Evolutionary conservation across 1,140 invertebrate species (phyloP).

Genomic region (Drosophila rhopaloa): DNA sequence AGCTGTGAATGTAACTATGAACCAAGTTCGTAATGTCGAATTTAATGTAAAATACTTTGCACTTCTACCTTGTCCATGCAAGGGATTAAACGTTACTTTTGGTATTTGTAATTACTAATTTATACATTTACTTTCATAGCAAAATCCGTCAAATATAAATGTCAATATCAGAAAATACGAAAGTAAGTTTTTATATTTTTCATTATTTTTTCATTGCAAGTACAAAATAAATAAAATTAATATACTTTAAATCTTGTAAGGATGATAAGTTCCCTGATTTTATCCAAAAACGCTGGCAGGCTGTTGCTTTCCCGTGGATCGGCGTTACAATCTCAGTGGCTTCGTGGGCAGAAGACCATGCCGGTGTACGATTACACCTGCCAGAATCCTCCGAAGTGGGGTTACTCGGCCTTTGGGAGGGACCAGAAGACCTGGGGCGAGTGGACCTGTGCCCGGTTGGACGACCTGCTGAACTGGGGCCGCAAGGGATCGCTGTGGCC

Average conservation of each 20-base stretch:
- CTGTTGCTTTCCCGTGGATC: slow-evolving; percentile 3
- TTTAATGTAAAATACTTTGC: no score
- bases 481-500: slow-evolving; percentile 97
- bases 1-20: no score
- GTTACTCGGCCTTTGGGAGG: slow-evolving; percentile 69
- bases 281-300: slow-evolving; percentile 4
- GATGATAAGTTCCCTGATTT: background rate
- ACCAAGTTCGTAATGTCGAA: no score
- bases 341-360: slow-evolving; percentile 75
- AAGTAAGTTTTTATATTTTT: slow-evolving; percentile 7
- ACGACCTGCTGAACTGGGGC: slow-evolving; percentile 98
- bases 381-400: slow-evolving; percentile 42
- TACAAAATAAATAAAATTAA: background rate
- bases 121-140: no score
- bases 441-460: slow-evolving; percentile 91
- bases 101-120: no score
- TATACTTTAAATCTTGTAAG: background rate
- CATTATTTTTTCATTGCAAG: background rate
- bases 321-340: background rate
- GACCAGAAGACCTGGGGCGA: slow-evolving; percentile 87
- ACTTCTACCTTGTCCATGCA: no score
- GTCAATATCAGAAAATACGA: background rate
- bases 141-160: background rate
- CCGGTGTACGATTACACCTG: slow-evolving; percentile 60
- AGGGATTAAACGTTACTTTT: no score